Conservation (phyloP, 2,113 vertebrate genomes). For the Callipepla squamata region DNA sequence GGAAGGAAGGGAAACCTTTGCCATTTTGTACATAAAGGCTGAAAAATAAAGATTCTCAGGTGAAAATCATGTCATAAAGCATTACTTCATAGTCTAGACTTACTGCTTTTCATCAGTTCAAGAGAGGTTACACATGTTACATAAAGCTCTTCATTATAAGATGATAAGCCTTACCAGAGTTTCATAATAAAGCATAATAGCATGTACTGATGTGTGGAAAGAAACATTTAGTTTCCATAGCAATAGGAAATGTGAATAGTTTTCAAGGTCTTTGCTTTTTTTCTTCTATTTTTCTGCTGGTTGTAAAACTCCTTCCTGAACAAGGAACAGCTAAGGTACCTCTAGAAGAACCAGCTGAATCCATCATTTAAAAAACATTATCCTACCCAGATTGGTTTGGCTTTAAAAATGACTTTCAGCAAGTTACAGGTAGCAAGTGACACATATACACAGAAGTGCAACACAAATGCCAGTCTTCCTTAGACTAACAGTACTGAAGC, state of each 20-base stretch:
- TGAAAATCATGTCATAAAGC: background rate
- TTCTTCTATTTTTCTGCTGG: slow-evolving; percentile 27
- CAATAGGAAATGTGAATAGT: background rate
- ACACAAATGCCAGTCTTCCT: background rate
- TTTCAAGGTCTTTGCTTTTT: slow-evolving; percentile 26
- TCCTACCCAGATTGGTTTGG: background rate
- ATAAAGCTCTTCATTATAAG: slow-evolving; percentile 7
- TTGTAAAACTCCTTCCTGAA: slow-evolving; percentile 45
- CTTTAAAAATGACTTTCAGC: slow-evolving; percentile 4
- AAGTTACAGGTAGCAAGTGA: background rate
- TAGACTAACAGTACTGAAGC: background rate
- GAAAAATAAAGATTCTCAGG: background rate
- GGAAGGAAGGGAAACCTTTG: background rate
- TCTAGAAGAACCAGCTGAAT: background rate
- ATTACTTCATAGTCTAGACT: slow-evolving; percentile 1
- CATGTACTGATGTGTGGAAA: background rate
- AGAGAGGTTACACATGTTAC: background rate
- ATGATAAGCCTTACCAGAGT: slow-evolving; percentile 15
- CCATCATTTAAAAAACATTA: slow-evolving; percentile 22
- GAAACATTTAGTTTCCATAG: background rate
- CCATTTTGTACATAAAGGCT: background rate
- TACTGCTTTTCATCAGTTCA: background rate
- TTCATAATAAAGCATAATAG: slow-evolving; percentile 45
- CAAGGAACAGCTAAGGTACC: background rate
- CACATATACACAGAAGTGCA: background rate